Conservation (phyloP, 2,113 vertebrate species). For the Boleophthalmus pectinirostris region DNA sequence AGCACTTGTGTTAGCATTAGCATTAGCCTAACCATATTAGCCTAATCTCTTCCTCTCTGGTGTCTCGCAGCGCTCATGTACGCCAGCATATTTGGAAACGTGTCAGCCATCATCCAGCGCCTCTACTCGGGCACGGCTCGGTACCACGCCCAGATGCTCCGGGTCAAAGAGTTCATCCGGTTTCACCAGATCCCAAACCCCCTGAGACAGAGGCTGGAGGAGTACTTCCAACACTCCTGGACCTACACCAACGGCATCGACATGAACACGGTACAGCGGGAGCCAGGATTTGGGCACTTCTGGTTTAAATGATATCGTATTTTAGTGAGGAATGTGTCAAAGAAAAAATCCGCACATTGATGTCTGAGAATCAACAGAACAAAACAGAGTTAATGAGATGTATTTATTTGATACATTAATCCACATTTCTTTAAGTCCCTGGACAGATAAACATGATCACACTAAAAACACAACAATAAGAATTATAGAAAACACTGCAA, state of each 20-base stretch:
- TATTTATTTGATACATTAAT: background rate
- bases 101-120: slow-evolving; percentile 99
- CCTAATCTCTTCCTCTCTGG: background rate
- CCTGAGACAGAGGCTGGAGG: slow-evolving; percentile 92
- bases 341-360: background rate
- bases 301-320: background rate
- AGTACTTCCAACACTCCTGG: slow-evolving; percentile 99
- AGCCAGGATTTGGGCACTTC: background rate
- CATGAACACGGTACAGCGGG: slow-evolving; percentile 94
- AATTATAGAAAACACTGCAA: too few relatives aligned
- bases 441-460: too few relatives aligned
- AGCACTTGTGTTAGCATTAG: background rate
- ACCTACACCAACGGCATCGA: slow-evolving; percentile 99
- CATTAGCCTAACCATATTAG: background rate
- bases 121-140: slow-evolving; percentile 96
- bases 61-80: slow-evolving; percentile 91
- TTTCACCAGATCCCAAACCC: slow-evolving; percentile 99
- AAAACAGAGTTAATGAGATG: background rate
- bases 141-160: slow-evolving; percentile 98
- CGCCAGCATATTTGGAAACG: slow-evolving; percentile 98
- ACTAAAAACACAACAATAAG: too few relatives aligned
- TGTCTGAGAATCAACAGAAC: background rate
- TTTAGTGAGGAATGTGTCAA: background rate
- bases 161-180: slow-evolving; percentile 98
- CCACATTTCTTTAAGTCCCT: too few relatives aligned